phyloP scores from a whole-genome alignment of 2,888 invertebrate species.

The Diachrysia chrysitis region DNA sequence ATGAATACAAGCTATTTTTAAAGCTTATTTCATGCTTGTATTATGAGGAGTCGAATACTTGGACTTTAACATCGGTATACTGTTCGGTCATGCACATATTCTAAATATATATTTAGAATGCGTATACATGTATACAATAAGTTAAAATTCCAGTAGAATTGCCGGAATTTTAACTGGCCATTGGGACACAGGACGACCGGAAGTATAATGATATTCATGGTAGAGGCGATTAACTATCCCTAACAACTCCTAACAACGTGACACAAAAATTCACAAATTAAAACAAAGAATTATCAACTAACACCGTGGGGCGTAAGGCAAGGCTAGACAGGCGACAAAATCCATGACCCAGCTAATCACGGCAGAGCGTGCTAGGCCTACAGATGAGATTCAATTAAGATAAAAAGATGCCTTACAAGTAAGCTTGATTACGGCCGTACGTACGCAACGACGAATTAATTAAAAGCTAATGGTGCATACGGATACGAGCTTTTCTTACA shows the following conservation, averaged over 20 bases:
- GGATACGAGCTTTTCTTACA: slow-evolving; percentile 3
- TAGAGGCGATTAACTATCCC: too few species aligned
- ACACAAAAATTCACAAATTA: neutral
- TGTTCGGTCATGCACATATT: neutral
- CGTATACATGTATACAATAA: too few species aligned
- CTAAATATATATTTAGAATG: too few species aligned
- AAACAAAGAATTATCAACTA: neutral
- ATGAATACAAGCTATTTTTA: slow-evolving; percentile 47
- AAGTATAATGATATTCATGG: too few species aligned
- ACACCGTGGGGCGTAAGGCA: neutral
- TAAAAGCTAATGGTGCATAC: slow-evolving; percentile 6
- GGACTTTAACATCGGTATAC: neutral
- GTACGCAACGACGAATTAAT: neutral
- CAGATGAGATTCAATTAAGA: slow-evolving; percentile 8
- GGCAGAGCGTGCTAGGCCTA: slow-evolving; percentile 3
- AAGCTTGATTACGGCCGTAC: neutral
- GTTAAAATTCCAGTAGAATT: too few species aligned
- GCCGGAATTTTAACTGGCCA: neutral
- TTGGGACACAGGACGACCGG: neutral
- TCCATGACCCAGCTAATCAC: slow-evolving; percentile 6
- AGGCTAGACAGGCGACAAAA: neutral
- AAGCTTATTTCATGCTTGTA: slow-evolving; percentile 27
- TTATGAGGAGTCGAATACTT: slow-evolving; percentile 6
- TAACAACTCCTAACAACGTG: neutral
- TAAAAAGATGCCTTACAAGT: slow-evolving; percentile 7